Percentiles rank a stretch among this genome's conserved stretches.
phyloP scores from a whole-genome alignment of 2,797 vertebrate species.

The Geotrypetes seraphini region DNA sequence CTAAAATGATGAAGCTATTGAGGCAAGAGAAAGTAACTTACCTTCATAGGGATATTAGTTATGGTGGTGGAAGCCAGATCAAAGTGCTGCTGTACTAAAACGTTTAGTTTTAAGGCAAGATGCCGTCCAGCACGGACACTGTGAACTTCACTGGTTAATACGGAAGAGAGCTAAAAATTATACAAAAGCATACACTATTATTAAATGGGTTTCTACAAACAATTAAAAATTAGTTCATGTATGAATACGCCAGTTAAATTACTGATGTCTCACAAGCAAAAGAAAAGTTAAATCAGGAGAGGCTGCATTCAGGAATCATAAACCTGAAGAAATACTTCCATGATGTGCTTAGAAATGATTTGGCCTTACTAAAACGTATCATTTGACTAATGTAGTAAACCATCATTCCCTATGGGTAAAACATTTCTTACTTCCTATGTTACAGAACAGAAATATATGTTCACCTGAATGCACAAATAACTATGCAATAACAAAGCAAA shows the following conservation, averaged over 20 bases:
- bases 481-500: too few relatives aligned
- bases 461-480: too few relatives aligned
- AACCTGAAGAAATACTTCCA: too few relatives aligned
- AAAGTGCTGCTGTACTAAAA: conserved; percentile 94
- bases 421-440: too few relatives aligned
- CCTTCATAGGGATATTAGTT: conserved; percentile 99
- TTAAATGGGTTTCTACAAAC: not conserved
- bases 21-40: conserved; percentile 38
- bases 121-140: conserved; percentile 91
- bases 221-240: not conserved
- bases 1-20: conserved; percentile 18
- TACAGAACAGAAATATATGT: too few relatives aligned
- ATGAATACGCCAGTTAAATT: not conserved
- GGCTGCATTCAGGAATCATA: too few relatives aligned
- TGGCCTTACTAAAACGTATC: too few relatives aligned
- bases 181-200: not conserved
- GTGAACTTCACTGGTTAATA: conserved; percentile 92
- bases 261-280: too few relatives aligned
- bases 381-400: too few relatives aligned
- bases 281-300: too few relatives aligned
- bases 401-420: too few relatives aligned
- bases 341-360: too few relatives aligned
- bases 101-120: conserved; percentile 86
- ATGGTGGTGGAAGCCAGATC: conserved; percentile 97
- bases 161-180: conserved; percentile 71